Conservation (phyloP, 2,113 vertebrate species). For the Percina caprodes region DNA sequence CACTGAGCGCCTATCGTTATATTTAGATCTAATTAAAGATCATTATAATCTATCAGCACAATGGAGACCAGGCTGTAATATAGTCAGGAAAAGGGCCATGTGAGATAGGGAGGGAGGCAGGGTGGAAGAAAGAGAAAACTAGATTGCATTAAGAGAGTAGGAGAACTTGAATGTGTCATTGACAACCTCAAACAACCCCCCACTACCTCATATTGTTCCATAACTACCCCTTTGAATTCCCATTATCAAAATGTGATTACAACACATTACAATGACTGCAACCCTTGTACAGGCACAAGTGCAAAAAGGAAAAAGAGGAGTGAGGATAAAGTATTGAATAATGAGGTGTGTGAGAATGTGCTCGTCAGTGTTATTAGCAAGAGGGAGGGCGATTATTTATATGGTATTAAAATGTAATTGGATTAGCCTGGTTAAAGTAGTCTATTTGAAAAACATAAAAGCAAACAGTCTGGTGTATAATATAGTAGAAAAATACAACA, state of each 20-base stretch:
- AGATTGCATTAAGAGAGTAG: slow-evolving; percentile 14
- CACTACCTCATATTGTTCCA: slow-evolving; percentile 38
- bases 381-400: slow-evolving; percentile 6
- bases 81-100: slow-evolving; percentile 44
- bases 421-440: slow-evolving; percentile 36
- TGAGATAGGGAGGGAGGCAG: slow-evolving; percentile 33
- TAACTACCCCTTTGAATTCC: slow-evolving; percentile 54
- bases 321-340: slow-evolving; percentile 50
- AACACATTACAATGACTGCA: slow-evolving; percentile 60
- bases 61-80: slow-evolving; percentile 66
- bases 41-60: slow-evolving; percentile 82
- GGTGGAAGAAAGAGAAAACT: slow-evolving; percentile 24
- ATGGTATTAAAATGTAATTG: slow-evolving; percentile 32
- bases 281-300: slow-evolving; percentile 33
- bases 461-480: slow-evolving; percentile 1
- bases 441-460: slow-evolving; percentile 7
- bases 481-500: neutral
- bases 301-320: slow-evolving; percentile 21
- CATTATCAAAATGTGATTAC: slow-evolving; percentile 70
- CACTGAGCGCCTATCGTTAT: slow-evolving; percentile 72
- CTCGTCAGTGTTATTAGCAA: slow-evolving; percentile 26
- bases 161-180: slow-evolving; percentile 35
- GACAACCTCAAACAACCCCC: slow-evolving; percentile 35
- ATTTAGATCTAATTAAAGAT: slow-evolving; percentile 84
- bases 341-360: slow-evolving; percentile 49